Conservation (phyloP, 2,113 vertebrate genomes). For the Prunella himalayana region DNA sequence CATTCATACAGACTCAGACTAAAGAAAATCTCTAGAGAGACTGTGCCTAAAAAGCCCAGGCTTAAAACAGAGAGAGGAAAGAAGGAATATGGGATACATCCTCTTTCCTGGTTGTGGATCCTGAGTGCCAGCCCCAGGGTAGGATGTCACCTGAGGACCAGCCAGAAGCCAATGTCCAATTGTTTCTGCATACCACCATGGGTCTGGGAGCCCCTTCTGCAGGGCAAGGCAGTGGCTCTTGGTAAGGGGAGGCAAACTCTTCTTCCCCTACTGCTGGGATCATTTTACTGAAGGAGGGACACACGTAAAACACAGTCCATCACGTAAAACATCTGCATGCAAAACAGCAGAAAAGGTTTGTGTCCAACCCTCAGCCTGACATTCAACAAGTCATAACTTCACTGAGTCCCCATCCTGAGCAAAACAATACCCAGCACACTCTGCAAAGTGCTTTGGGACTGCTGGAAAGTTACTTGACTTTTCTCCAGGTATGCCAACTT, state of each 20-base stretch:
- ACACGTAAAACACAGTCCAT: too few relatives aligned
- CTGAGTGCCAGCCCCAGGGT: rapidly evolving
- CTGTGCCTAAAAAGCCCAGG: rapidly evolving
- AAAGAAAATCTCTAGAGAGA: not conserved
- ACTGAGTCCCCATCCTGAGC: not conserved
- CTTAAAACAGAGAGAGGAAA: not conserved
- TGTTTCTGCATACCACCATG: not conserved
- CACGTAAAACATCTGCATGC: rapidly evolving
- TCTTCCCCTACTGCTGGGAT: not conserved
- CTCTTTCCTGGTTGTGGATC: not conserved
- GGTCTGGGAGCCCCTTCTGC: not conserved
- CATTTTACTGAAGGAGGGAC: not conserved
- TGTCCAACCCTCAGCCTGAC: not conserved
- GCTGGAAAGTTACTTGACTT: not conserved
- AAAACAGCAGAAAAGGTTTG: not conserved
- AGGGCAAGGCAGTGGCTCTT: not conserved
- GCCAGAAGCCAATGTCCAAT: not conserved
- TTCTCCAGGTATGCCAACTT: not conserved
- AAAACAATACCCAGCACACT: not conserved
- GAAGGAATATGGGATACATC: not conserved
- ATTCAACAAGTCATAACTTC: not conserved
- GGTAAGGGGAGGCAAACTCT: not conserved
- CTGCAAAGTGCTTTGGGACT: not conserved
- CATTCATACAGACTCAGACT: not conserved
- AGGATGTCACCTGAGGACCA: not conserved